Evolutionary conservation across 2,797 vertebrate genomes (phyloP), one percentile per base, ranked within the genome.

Genomic region (Melanotaenia trifasciata): DNA sequence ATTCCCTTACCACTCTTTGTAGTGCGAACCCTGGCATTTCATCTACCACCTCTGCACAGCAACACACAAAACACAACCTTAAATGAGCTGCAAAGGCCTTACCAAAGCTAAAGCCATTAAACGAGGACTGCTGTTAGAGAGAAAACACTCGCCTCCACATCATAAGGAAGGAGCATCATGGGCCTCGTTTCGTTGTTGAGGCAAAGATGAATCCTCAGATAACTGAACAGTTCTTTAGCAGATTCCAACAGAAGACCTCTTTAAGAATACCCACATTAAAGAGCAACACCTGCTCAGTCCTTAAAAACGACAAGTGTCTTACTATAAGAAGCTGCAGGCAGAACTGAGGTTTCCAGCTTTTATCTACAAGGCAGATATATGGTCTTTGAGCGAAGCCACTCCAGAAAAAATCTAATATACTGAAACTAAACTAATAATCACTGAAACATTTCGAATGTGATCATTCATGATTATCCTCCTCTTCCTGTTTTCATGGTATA

Each of bases 11-110:
- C 24, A 26, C 26, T 8, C 40, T 43, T 18, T 51, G 3, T 0
- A 24, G n/a, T 7, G 26, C 30, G 38, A 72, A 72, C 26, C 22
- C 6, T 33, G 8, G 53, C 18, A 22, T 65, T 60, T 36, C 8
- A 1, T 43, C 28, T 51, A 2, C 5, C 54, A 47, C 6, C 3
- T 64, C 35, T 16, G 11, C 12, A 36, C 58, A 33, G 18, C 4
- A 43, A 18, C 7, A 8, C 22, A n/a, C 64, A 22, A 54, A 56
- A 47, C 36, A 47, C 38, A 51, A 36, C 18, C 45, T 59, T 11
- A 60, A 71, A 61, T 24, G 18, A 78, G 64, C 68, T 2, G 14
- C 22, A 1, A 11, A 69, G 57, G 24, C 58, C 33, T 61, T 14
- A 7, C 18, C 5, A 1, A 18, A 45, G 60, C 3, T 61, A 18